Base-by-base conservation (phyloP, 2,797 vertebrate genomes). In the Myotis daubentonii region DNA sequence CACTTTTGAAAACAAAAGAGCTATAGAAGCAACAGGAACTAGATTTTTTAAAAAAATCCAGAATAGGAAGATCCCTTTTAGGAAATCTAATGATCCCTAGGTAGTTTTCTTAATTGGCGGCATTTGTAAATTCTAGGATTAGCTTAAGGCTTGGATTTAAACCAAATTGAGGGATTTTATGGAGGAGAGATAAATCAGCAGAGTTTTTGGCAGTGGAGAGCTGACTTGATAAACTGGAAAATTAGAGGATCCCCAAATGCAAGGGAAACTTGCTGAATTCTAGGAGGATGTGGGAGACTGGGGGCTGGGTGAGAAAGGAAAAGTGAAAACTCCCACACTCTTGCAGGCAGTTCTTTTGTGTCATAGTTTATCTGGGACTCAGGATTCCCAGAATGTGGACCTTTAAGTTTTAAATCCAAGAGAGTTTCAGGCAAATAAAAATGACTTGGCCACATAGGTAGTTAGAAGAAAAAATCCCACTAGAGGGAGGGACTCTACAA, bases 101-200 rank as follows among this genome's bases (percentile, higher is more conserved):
- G 13, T 30, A 79, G 53, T 87, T 94, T 89, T 95, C 76, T 87
- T 89, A 87, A 92, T 19, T 78, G 53, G 19, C 82, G 20, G 28
- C 49, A 49, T 92, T 91, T 87, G 36, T 22, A 87, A 81, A 65
- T 92, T 87, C 17, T 89, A 38, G 33, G 4, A 80, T 22, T 89
- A 49, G 62, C 2, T 11, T 33, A 49, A 84, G 19, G 23, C 51
- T 19, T 78, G 41, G 13, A 76, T 2, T 23, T 84, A 16, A 85
- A 62, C 20, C 65, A 88, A 89, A 91, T 0, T 80, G 65, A 89
- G 8, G 7, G 12, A 44, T 78, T 62, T 93, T 71, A 44, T 76
- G 36, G 55, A 89, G 28, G 49, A 49, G 71, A 89, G 36, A 86
- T 65, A 60, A 75, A 41, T 90, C 12, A 87, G 36, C 36, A 81